phyloP scores from a whole-genome alignment of 2,888 invertebrate species.

The Hybos culiciformis region DNA sequence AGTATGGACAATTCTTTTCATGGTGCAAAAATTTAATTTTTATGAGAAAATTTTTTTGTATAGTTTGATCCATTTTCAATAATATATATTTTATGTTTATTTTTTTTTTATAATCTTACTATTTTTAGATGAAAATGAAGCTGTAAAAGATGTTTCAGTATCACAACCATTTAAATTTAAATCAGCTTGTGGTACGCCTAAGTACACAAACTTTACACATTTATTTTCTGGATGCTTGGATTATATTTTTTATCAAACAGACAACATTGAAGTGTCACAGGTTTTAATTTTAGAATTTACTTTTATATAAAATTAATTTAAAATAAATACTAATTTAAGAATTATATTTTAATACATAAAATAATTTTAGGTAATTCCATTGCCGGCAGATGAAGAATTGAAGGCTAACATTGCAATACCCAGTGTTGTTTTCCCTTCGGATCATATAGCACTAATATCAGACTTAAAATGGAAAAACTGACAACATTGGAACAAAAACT shows the following conservation, averaged over 20 bases:
- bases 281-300: slow-evolving; percentile 28
- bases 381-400: slow-evolving; percentile 68
- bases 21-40: no score
- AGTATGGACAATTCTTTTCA: no score
- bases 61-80: no score
- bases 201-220: slow-evolving; percentile 71
- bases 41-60: no score
- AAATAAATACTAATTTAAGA: slow-evolving; percentile 3
- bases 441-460: slow-evolving; percentile 81
- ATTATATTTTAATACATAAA: slow-evolving; percentile 6
- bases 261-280: slow-evolving; percentile 47
- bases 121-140: slow-evolving; percentile 51
- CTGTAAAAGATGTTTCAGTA: slow-evolving; percentile 47
- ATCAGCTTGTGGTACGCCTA: slow-evolving; percentile 74
- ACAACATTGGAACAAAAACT: background rate
- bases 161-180: slow-evolving; percentile 48
- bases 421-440: slow-evolving; percentile 81
- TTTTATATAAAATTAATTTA: slow-evolving; percentile 6
- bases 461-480: slow-evolving; percentile 42
- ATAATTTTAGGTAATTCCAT: slow-evolving; percentile 53
- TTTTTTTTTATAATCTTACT: slow-evolving; percentile 6
- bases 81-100: no score
- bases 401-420: slow-evolving; percentile 65
- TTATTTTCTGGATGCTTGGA: slow-evolving; percentile 79
- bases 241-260: slow-evolving; percentile 73